Base-by-base conservation (phyloP, 2,113 vertebrate genomes). In the Petroica traversi region DNA sequence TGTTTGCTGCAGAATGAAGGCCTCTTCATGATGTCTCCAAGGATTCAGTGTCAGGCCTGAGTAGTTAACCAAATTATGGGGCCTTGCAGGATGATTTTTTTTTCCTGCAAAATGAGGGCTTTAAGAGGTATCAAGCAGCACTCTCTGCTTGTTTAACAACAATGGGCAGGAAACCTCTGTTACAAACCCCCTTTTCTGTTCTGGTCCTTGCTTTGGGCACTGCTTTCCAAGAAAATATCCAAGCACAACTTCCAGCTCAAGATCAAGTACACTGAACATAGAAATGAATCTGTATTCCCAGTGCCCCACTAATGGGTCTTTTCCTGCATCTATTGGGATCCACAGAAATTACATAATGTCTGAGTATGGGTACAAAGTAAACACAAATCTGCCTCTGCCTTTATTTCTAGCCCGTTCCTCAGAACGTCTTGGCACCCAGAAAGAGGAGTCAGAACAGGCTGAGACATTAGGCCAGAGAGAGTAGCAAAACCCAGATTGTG, bases 381-480 rank as follows among this genome's bases (percentile, higher is more conserved):
- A 96, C 85, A 96, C 1, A 33, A 59, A 93, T 59, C 79, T 91
- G 76, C 36, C 58, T 89, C 85, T 95, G 74, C 83, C 88, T 95
- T 92, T 92, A 93, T 94, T 96, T 96, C 88, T 46, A 93, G 94
- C 55, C 68, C 2, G 0, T 90, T 92, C 85, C 79, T 77, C 15
- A 4, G 91, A 84, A 43, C 4, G 12, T 86, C 91, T 97, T 93
- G 51, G 94, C 85, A 88, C 88, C 75, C 63, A 73, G 84, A 51
- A 81, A 82, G 80, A 88, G 80, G 91, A 97, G 94, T 88, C 94
- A 95, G 96, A 97, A 97, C 91, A 93, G 28, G 95, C 85, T 66
- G 96, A 96, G 92, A 97, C 94, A 92, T 93, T 94, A 94, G 95
- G 96, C 92, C 95, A 96, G 79, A 79, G 88, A 96, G 91, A 93